Evolutionary conservation across 2,797 vertebrate genomes (phyloP).

Genomic region (Microctenopoma steveboyesi): DNA sequence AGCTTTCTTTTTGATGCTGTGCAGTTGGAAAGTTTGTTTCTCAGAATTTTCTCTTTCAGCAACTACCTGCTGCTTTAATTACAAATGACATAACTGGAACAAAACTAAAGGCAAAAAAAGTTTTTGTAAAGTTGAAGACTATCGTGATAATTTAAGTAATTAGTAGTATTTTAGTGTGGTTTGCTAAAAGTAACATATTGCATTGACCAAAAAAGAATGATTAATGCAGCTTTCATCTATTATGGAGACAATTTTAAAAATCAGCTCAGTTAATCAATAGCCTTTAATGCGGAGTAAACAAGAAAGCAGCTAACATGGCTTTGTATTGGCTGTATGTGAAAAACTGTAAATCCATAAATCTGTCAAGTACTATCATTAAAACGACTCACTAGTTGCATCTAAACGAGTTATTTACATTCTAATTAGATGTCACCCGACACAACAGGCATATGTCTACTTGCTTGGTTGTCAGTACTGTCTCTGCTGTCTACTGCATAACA

Average conservation of each 20-base stretch:
- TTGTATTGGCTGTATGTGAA: constrained; percentile 2
- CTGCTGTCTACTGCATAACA: constrained; percentile 7
- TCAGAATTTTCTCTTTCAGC: background rate
- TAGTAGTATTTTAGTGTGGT: too few relatives aligned
- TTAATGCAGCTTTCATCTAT: background rate
- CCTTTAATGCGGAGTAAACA: background rate
- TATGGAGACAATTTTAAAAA: background rate
- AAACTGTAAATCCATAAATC: constrained; percentile 46
- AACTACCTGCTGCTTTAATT: background rate
- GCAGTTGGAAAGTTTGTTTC: background rate
- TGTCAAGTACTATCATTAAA: constrained; percentile 42
- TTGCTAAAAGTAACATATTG: background rate
- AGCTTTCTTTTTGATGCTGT: background rate
- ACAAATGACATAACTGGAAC: background rate
- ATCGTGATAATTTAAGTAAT: too few relatives aligned
- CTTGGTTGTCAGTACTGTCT: constrained; percentile 7
- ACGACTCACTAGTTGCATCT: constrained; percentile 41
- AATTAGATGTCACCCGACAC: constrained; percentile 44
- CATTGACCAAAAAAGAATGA: too few relatives aligned
- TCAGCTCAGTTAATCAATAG: background rate
- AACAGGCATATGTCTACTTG: constrained; percentile 17
- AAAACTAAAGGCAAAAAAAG: background rate
- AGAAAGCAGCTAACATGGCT: constrained; percentile 12
- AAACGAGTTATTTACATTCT: constrained; percentile 53
- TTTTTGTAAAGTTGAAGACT: background rate